phyloP scores from a whole-genome alignment of 2,113 vertebrate species.

The Echinops telfairi region DNA sequence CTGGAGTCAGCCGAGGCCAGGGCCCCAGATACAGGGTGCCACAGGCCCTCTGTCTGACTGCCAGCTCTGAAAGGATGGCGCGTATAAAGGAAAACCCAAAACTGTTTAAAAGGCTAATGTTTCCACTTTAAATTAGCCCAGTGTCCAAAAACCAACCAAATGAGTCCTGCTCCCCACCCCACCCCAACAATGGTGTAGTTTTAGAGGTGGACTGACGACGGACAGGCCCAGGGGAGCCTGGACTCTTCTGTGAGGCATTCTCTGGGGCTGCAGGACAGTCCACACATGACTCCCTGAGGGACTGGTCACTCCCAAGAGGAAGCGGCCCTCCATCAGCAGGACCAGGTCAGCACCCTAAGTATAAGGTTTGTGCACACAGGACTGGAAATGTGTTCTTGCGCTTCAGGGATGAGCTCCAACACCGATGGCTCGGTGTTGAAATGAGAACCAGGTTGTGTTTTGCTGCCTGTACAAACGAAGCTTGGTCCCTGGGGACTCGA shows the following conservation, averaged over 20 bases:
- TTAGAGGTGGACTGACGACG: not conserved
- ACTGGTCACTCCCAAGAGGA: not conserved
- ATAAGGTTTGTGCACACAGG: not conserved
- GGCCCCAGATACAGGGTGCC: not conserved
- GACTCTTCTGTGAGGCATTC: not conserved
- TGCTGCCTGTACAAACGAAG: constrained; percentile 17
- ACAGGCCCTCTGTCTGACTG: not conserved
- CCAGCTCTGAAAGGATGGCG: not conserved
- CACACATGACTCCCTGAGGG: not conserved
- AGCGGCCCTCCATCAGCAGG: not conserved
- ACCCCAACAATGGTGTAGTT: not conserved
- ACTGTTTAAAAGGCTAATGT: not conserved
- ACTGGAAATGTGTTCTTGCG: not conserved
- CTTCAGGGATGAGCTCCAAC: not conserved
- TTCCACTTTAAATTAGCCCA: not conserved
- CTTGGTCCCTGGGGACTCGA: constrained; percentile 1
- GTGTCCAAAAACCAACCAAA: not conserved
- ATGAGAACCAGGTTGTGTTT: constrained; percentile 51
- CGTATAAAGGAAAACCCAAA: not conserved
- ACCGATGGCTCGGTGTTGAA: not conserved
- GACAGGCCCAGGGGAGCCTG: not conserved
- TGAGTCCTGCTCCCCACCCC: no score
- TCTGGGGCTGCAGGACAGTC: not conserved
- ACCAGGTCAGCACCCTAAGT: not conserved
- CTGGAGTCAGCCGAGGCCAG: not conserved